Evolutionary conservation across 2,113 vertebrate genomes (phyloP).

Genomic region (Nothobranchius furzeri): DNA sequence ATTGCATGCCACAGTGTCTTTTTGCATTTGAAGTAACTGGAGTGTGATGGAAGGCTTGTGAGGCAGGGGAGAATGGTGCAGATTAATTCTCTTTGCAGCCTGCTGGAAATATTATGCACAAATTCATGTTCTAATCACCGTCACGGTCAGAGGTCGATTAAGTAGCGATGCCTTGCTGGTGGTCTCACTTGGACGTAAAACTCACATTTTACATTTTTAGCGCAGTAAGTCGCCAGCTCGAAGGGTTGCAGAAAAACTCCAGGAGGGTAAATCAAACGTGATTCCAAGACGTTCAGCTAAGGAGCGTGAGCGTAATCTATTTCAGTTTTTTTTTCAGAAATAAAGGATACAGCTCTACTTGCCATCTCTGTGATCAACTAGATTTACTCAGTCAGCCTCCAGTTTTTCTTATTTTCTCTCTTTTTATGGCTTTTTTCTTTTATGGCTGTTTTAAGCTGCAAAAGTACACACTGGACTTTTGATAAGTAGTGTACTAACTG

Average conservation of each 20-base stretch:
- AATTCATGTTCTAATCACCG: conserved; percentile 43
- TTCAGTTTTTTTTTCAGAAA: conserved; percentile 60
- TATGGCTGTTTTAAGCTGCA: conserved; percentile 49
- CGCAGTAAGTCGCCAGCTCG: neutral
- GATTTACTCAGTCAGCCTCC: conserved; percentile 42
- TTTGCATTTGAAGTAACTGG: conserved; percentile 42
- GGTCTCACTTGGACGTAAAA: neutral
- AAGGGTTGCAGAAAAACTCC: neutral
- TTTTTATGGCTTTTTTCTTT: conserved; percentile 51
- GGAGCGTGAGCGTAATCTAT: conserved; percentile 15
- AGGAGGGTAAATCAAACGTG: neutral
- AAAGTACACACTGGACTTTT: conserved; percentile 32
- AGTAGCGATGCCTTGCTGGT: neutral
- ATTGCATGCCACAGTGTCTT: conserved; percentile 43
- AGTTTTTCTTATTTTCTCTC: conserved; percentile 26
- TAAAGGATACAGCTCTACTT: conserved; percentile 24
- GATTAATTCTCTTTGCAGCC: conserved; percentile 65
- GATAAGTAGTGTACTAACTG: conserved; percentile 29
- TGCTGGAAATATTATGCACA: conserved; percentile 61
- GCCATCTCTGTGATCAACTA: conserved; percentile 49
- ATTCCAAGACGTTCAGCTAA: neutral
- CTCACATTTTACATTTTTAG: neutral
- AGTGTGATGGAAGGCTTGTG: conserved; percentile 28
- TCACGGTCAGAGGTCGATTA: neutral
- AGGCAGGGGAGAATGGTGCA: conserved; percentile 23